phyloP scores from a whole-genome alignment of 2,797 vertebrate genomes.

The Coregonus ussuriensis region DNA sequence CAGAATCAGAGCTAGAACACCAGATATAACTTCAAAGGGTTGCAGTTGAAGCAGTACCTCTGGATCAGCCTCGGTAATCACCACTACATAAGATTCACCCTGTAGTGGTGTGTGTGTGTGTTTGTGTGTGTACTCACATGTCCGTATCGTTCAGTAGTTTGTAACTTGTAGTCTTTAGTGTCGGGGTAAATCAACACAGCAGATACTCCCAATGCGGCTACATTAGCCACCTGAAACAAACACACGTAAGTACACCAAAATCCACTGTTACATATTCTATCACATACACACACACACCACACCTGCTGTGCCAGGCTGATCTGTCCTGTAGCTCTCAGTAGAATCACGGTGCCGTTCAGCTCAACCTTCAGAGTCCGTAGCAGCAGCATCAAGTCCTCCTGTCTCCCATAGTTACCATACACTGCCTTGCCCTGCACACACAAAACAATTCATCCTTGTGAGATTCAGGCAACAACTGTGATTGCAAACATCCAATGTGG shows the following conservation, averaged over 20 bases:
- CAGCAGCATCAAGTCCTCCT: slow-evolving; percentile 72
- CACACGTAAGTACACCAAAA: not conserved
- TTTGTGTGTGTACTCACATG: slow-evolving; percentile 81
- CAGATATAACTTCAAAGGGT: not conserved
- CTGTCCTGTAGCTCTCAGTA: slow-evolving; percentile 82
- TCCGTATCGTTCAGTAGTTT: slow-evolving; percentile 73
- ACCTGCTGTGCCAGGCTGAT: slow-evolving; percentile 91
- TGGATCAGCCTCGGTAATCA: not conserved
- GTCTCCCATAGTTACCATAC: slow-evolving; percentile 84
- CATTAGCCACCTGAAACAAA: slow-evolving; percentile 83
- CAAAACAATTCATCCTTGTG: not conserved
- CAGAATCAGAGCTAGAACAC: slow-evolving; percentile 7
- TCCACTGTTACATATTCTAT: not conserved
- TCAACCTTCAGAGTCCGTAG: slow-evolving; percentile 44
- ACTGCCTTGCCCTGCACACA: slow-evolving; percentile 81
- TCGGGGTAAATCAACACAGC: slow-evolving; percentile 89
- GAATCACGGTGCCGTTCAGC: slow-evolving; percentile 75
- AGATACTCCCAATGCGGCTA: slow-evolving; percentile 66
- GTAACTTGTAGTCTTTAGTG: slow-evolving; percentile 40
- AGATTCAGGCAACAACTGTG: not conserved
- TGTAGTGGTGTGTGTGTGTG: not conserved
- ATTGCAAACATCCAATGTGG: not conserved
- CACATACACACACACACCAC: slow-evolving; percentile 10
- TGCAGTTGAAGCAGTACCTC: not conserved
- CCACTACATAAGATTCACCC: not conserved